Conservation (phyloP, 2,888 invertebrate species). For the Elegia similella region DNA sequence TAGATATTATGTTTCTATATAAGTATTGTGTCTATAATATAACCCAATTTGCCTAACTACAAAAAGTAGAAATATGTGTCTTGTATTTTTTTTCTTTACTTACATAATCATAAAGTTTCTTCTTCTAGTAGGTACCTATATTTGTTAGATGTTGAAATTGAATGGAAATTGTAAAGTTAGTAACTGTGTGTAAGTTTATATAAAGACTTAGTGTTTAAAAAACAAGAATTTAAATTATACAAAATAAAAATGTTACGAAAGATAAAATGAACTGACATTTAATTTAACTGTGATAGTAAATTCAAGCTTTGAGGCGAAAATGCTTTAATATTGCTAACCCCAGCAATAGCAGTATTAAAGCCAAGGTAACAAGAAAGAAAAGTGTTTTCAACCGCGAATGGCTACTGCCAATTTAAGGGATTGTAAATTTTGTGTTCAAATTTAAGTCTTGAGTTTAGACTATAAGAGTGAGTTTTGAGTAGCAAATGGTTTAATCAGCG, state of each 20-base stretch:
- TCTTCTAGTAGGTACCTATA: constrained; percentile 1
- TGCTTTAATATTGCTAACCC: neutral
- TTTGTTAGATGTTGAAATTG: neutral
- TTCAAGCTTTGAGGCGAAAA: constrained; percentile 18
- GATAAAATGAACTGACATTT: constrained; percentile 3
- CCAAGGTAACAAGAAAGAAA: neutral
- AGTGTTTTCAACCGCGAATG: neutral
- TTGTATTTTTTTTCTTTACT: neutral
- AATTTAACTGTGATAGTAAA: constrained; percentile 35
- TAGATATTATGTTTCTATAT: neutral
- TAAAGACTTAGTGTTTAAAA: constrained; percentile 1
- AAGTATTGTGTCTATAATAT: neutral
- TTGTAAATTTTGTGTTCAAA: constrained; percentile 3
- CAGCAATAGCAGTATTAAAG: neutral
- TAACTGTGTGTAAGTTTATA: neutral
- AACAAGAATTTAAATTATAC: constrained; percentile 13
- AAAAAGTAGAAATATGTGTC: neutral
- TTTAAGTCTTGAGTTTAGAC: neutral
- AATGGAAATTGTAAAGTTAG: neutral
- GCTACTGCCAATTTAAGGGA: neutral
- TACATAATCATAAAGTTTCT: neutral
- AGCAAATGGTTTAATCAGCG: neutral
- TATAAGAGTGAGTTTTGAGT: neutral
- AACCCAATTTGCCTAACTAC: neutral
- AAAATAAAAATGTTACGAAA: constrained; percentile 13